Base-by-base conservation (phyloP, 2,888 invertebrate genomes). In the Lepidocyrtoides sp. region DNA sequence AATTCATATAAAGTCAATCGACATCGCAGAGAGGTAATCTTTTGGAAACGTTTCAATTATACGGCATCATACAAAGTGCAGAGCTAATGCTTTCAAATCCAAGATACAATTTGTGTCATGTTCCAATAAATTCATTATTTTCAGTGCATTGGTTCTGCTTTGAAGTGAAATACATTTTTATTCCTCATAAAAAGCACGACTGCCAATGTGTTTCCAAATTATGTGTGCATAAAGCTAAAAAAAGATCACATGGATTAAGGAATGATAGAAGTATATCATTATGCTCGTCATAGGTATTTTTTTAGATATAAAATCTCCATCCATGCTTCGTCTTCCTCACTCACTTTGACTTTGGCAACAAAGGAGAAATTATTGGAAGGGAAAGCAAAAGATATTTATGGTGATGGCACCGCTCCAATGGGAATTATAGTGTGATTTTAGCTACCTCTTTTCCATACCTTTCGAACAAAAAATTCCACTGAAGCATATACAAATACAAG, bases 361-460 rank as follows among this genome's bases (percentile, higher is more conserved):
- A 72, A 81, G 75, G 82, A 72, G 81, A 85, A 86, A 82, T 85
- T 89, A 87, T 86, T 87, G 87, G 91, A 88, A 91, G 88, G 83
- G 92, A 86, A 92, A 75, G 89, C 81, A 75, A 86, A 91, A 91
- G 91, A 91, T 91, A 92, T 92, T 92, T 92, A 92, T 92, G 91
- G 84, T 57, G 85, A 91, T 92, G 92, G 92, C 91, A 90, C 44
- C 26, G 69, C 77, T 91, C 92, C 92, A 92, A 91, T 83, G 91
- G 91, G 92, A 92, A 91, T 92, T 91, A 88, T 92, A 91, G 90
- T 85, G 87, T 83, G 88, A 86, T 86, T 88, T 92, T 81, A 91
- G 92, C 91, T 84, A 57, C 57, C 57, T 79, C 75, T 75, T 79
- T 79, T 36, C 29, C 48, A 36, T 79, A 79, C 57, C 57, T 75